Conservation (phyloP, 2,797 vertebrate species). For the Acrossocheilus fasciatus region DNA sequence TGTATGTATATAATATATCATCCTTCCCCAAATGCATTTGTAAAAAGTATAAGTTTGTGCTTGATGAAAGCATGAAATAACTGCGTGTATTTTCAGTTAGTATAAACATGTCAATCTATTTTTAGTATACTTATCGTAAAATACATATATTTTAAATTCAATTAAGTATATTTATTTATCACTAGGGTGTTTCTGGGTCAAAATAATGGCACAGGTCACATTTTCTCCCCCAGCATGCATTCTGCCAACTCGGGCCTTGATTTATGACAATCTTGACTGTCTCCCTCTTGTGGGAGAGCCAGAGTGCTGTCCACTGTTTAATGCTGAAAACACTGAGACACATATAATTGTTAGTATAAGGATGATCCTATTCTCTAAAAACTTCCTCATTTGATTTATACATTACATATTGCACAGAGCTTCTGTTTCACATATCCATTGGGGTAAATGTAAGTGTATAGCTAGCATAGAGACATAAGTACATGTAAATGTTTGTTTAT, state of each 20-base stretch:
- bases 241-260: neutral
- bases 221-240: neutral
- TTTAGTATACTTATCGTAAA: too few species aligned
- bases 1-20: too few species aligned
- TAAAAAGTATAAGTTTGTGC: too few species aligned
- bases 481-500: too few species aligned
- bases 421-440: neutral
- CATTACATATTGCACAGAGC: neutral
- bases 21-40: too few species aligned
- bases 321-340: neutral
- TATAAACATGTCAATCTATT: too few species aligned
- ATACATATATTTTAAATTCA: too few species aligned
- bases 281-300: constrained; percentile 52
- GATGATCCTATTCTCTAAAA: neutral
- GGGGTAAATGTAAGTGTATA: neutral
- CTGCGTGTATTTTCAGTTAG: too few species aligned
- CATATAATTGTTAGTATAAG: neutral
- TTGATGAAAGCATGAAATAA: too few species aligned
- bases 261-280: constrained; percentile 34
- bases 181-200: neutral
- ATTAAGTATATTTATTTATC: too few species aligned
- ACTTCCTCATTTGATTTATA: neutral
- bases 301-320: neutral
- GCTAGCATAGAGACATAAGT: neutral
- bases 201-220: neutral